Evolutionary conservation across 2,113 vertebrate species (phyloP).

Genomic region (Myiozetetes cayanensis): DNA sequence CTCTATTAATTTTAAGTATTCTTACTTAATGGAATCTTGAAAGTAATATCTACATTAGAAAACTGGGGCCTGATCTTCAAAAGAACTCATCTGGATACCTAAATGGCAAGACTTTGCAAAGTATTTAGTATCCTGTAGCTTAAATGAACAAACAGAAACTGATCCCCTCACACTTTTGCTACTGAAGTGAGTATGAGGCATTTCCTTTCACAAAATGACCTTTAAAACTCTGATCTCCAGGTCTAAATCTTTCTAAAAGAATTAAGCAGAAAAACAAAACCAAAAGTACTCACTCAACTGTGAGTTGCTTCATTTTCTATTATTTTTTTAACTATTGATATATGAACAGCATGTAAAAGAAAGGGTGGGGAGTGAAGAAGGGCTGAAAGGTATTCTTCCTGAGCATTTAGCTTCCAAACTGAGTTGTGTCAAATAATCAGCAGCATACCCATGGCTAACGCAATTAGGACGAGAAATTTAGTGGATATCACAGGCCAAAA

Average conservation of each 20-base stretch:
- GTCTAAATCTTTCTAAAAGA: neutral
- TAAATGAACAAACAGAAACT: neutral
- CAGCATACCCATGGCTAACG: too few species aligned
- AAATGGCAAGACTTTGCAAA: neutral
- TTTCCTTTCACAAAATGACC: neutral
- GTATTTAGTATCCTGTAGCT: neutral
- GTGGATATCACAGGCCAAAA: too few species aligned
- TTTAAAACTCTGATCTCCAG: neutral
- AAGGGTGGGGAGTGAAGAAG: neutral
- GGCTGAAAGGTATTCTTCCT: neutral
- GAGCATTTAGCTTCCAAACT: neutral
- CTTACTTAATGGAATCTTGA: neutral
- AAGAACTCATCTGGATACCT: neutral
- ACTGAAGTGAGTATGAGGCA: neutral
- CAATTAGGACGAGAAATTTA: too few species aligned
- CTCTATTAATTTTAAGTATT: neutral
- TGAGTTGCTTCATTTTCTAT: neutral
- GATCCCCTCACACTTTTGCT: neutral
- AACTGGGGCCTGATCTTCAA: neutral
- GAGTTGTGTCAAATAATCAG: too few species aligned
- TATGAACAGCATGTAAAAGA: neutral
- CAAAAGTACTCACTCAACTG: neutral
- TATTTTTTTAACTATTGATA: neutral
- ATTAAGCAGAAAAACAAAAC: neutral
- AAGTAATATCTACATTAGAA: neutral